Evolutionary conservation across 1,140 invertebrate species (phyloP).

Genomic region (Oscheius sp.): DNA sequence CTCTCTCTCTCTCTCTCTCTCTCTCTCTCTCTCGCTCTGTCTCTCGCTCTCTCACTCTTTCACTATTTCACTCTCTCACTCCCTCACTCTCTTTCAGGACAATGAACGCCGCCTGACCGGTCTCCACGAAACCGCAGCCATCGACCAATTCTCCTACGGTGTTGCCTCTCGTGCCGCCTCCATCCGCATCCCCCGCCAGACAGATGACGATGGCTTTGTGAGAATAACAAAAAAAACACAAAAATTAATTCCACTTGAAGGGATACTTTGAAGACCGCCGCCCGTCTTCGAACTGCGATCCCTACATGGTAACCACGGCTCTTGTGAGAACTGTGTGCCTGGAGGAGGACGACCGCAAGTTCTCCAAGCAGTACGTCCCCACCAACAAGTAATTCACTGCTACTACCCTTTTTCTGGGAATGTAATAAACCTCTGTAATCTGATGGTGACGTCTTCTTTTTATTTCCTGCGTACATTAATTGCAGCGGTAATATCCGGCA

Average conservation of each 20-base stretch:
- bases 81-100: conserved; percentile 64
- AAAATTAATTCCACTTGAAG: conserved; percentile 65
- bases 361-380: conserved; percentile 33
- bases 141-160: conserved; percentile 76
- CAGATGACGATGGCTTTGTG: conserved; percentile 73
- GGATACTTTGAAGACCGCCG: conserved; percentile 88
- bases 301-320: conserved; percentile 67
- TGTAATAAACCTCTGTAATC: no score
- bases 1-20: no score
- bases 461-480: no score
- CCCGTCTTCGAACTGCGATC: conserved; percentile 87
- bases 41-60: no score
- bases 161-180: conserved; percentile 76
- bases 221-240: conserved; percentile 7
- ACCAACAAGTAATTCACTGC: no score
- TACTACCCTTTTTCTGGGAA: no score
- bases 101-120: conserved; percentile 80
- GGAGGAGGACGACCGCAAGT: conserved; percentile 26
- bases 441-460: no score
- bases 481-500: no score
- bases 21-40: no score
- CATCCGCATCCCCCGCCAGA: conserved; percentile 75
- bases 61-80: no score
- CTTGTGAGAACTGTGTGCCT: conserved; percentile 34
- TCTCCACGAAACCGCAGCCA: conserved; percentile 76